Conservation (phyloP, 2,113 vertebrate genomes). For the Peromyscus californicus region DNA sequence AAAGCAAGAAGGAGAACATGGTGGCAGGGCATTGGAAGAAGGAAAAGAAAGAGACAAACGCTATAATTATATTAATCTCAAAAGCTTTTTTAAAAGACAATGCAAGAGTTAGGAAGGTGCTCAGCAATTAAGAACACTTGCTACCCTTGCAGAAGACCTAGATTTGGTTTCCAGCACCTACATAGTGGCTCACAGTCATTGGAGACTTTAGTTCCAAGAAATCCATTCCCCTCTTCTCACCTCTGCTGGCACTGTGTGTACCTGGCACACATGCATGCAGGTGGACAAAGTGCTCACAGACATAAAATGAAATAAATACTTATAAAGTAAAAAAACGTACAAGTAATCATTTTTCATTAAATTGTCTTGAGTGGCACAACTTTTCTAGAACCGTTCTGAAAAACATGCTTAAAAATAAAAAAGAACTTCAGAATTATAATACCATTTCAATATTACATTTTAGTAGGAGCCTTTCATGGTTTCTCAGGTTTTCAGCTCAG, state of each 20-base stretch:
- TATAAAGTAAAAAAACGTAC: neutral
- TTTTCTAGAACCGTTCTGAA: conserved; percentile 30
- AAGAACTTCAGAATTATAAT: conserved; percentile 11
- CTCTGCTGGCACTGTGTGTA: neutral
- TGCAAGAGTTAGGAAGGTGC: neutral
- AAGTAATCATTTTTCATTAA: neutral
- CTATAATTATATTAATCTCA: neutral
- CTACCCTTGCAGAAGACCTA: neutral
- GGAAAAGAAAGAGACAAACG: neutral
- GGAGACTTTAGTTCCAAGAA: neutral
- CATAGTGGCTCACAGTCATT: neutral
- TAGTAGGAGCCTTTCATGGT: conserved; percentile 14
- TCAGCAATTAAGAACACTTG: neutral
- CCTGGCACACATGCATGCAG: neutral
- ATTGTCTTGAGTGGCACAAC: neutral
- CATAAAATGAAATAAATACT: neutral
- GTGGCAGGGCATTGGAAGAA: neutral
- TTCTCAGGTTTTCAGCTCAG: conserved; percentile 62
- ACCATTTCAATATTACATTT: conserved; percentile 38
- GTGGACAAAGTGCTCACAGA: neutral
- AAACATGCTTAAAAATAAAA: conserved; percentile 31
- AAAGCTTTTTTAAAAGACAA: neutral
- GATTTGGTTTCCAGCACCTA: neutral
- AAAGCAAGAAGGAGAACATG: neutral
- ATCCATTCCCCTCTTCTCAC: neutral